Conservation (phyloP, 2,113 vertebrate species). For the Campylorhamphus procurvoides region DNA sequence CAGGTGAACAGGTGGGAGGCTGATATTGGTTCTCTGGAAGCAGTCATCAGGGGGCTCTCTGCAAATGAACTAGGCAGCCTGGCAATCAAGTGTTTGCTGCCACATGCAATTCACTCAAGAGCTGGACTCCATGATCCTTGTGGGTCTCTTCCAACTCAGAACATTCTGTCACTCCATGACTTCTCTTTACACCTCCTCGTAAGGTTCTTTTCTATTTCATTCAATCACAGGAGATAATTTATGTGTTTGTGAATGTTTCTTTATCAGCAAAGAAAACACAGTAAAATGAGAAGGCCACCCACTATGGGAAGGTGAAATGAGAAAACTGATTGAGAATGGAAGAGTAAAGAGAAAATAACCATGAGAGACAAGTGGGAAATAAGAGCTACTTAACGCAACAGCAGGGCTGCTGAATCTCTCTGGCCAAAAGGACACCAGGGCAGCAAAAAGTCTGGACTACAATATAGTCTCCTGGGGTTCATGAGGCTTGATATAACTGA, state of each 20-base stretch:
- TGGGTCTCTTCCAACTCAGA: background rate
- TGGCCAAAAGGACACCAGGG: rapidly evolving
- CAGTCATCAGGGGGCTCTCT: background rate
- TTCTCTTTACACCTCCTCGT: background rate
- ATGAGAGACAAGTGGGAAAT: rapidly evolving
- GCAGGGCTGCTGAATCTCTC: background rate
- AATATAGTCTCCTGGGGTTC: background rate
- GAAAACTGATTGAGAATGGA: background rate
- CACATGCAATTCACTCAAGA: background rate
- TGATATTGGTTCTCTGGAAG: background rate
- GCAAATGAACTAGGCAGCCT: background rate
- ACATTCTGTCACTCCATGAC: background rate
- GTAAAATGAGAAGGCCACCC: background rate
- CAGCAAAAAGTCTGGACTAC: background rate
- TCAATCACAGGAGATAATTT: background rate
- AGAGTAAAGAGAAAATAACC: background rate
- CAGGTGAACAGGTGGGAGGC: background rate
- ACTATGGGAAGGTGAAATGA: background rate
- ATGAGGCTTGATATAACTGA: background rate
- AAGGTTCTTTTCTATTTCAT: background rate
- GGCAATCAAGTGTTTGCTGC: background rate
- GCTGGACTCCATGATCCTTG: background rate
- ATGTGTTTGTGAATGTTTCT: background rate
- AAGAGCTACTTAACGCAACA: background rate
- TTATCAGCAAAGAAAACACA: background rate